Evolutionary conservation across 2,113 vertebrate species (phyloP).

Genomic region (Ursus arctos): DNA sequence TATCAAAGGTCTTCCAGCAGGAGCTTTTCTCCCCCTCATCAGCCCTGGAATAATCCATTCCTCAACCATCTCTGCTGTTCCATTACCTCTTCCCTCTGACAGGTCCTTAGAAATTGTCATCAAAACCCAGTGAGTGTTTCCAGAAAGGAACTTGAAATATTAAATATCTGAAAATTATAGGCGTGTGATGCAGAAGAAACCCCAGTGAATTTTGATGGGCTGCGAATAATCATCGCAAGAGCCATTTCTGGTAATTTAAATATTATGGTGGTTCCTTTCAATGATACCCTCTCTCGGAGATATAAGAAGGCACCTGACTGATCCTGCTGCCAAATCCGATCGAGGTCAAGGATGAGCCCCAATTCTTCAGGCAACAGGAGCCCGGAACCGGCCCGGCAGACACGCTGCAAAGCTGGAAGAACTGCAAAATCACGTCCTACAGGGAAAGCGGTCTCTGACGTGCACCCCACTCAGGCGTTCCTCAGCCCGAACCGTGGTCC

Average conservation of each 20-base stretch:
- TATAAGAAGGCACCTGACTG: not conserved
- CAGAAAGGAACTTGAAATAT: slow-evolving; percentile 37
- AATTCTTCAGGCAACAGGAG: not conserved
- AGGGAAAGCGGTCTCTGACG: not conserved
- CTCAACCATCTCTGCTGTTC: not conserved
- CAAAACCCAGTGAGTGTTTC: not conserved
- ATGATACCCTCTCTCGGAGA: not conserved
- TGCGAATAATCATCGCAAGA: not conserved
- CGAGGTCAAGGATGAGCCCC: not conserved
- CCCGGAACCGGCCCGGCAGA: accelerated
- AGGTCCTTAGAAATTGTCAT: not conserved
- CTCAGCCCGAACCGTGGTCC: not conserved
- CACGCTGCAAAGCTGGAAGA: not conserved
- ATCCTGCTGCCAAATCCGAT: not conserved
- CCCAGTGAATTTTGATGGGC: not conserved
- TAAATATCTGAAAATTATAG: not conserved
- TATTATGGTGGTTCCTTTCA: not conserved
- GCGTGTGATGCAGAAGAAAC: not conserved
- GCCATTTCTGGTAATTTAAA: not conserved
- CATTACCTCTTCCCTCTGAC: not conserved
- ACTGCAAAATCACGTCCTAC: not conserved
- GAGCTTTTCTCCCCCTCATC: not conserved
- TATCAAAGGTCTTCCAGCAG: not conserved
- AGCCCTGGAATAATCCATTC: not conserved
- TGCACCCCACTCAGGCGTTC: not conserved